Evolutionary conservation across 1,140 invertebrate species (phyloP).

Genomic region (Drosophila insularis): DNA sequence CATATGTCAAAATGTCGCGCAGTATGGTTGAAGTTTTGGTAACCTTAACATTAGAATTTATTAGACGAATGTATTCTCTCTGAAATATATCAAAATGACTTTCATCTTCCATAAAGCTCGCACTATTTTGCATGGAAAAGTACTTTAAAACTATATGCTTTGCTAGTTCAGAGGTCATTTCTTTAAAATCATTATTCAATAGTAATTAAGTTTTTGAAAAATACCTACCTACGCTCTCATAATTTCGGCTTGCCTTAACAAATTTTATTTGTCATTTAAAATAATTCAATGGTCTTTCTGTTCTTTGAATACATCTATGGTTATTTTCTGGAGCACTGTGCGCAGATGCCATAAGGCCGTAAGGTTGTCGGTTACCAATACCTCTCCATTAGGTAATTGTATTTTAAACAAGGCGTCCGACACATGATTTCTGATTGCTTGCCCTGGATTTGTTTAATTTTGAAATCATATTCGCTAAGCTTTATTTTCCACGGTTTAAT

Average conservation of each 20-base stretch:
- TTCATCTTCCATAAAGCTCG: background rate
- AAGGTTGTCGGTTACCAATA: too few relatives aligned
- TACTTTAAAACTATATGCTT: background rate
- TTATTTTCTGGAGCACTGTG: background rate
- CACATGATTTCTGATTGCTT: slow-evolving; percentile 2
- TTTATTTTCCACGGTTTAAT: background rate
- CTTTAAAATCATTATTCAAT: background rate
- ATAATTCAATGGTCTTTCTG: background rate
- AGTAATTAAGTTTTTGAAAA: background rate
- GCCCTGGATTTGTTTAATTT: slow-evolving; percentile 7
- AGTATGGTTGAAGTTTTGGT: background rate
- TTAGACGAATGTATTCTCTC: background rate
- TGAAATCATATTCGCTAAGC: background rate
- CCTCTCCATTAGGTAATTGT: too few relatives aligned
- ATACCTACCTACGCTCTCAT: background rate
- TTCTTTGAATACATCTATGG: background rate
- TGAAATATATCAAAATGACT: background rate
- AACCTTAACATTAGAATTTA: background rate
- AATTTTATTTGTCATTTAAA: background rate
- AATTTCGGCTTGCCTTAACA: background rate
- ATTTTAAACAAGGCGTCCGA: background rate
- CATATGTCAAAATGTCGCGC: background rate
- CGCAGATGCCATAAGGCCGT: background rate
- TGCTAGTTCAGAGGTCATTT: background rate
- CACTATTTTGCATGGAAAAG: background rate